Base-by-base conservation (phyloP, 1,140 invertebrate genomes). In the Drosophila obscura region DNA sequence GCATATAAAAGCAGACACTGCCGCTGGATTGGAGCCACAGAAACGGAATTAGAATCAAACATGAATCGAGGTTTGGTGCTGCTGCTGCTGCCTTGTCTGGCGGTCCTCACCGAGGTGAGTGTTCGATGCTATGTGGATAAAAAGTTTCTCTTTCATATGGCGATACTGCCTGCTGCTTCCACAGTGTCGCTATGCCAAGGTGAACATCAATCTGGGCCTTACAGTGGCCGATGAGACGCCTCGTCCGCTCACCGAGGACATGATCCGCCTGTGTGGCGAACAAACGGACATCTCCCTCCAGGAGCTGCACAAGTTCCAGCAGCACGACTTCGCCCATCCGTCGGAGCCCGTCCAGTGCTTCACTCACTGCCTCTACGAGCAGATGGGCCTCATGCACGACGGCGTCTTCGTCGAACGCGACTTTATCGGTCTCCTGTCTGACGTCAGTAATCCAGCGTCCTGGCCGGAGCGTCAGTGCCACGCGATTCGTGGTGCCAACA, bases 331-430 rank as follows among this genome's bases (percentile, higher is more conserved):
- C 1, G 22, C 39, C 3, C 51, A 77, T 35, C 49, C 62, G 4
- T 49, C 61, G 13, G 73, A 73, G 52, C 46, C 67, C 13, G 62
- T 60, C 15, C 77, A 81, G 62, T 81, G 79, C 41, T 81, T 81
- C 39, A 76, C 77, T 0, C 79, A 81, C 35, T 81, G 77, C 5
- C 50, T 81, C 19, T 81, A 77, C 16, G 79, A 81, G 46, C 77
- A 81, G 13, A 77, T 81, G 79, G 79, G 77, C 6, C 59, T 80
- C 31, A 67, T 80, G 73, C 73, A 72, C 28, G 67, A 81, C 7
- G 79, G 77, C 0, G 58, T 81, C 2, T 81, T 81, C 19, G 79
- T 80, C 39, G 62, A 81, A 4, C 56, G 63, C 13, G 73, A 81
- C 28, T 48, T 77, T 16, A 46, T 77, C 6, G 53, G 67, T 1